These are phyloP conservation scores for Erebia ligea DNA, from an alignment of 2,888 invertebrate species.

Conservation along the genomic window DNA sequence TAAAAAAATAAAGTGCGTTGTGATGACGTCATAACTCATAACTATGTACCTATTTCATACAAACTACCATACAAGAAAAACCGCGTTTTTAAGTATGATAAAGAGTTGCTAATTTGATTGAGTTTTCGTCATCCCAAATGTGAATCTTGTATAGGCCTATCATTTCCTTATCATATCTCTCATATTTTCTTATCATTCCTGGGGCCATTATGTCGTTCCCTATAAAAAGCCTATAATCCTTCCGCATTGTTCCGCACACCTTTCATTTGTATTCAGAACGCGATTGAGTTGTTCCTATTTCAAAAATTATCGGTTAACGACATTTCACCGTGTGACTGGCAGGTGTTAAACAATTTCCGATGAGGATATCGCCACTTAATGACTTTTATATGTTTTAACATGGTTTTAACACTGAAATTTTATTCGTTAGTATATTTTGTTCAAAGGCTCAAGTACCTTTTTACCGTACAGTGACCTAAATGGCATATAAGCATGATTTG, in stretches of 20 bases:
- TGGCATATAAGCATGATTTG: background rate
- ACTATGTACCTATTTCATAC: no score
- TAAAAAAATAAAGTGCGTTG: no score
- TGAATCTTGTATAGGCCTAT: no score
- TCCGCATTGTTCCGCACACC: slow-evolving; percentile 49
- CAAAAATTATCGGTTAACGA: slow-evolving; percentile 40
- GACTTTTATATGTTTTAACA: slow-evolving; percentile 5
- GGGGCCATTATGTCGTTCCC: background rate
- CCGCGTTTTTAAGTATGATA: no score
- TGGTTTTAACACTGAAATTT: slow-evolving; percentile 4
- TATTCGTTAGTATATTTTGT: background rate
- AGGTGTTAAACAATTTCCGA: slow-evolving; percentile 31
- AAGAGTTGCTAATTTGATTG: no score
- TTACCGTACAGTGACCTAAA: slow-evolving; percentile 17
- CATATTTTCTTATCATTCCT: no score
- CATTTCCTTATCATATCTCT: no score
- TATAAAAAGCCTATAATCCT: slow-evolving; percentile 38
- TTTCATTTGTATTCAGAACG: slow-evolving; percentile 67
- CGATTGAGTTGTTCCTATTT: slow-evolving; percentile 57
- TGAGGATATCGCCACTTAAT: slow-evolving; percentile 20
- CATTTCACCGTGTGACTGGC: slow-evolving; percentile 32
- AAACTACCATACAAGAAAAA: no score
- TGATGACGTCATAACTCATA: no score
- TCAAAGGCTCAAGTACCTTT: background rate
- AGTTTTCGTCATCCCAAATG: no score